phyloP scores from a whole-genome alignment of 2,888 invertebrate species.

The Melanophora roralis region DNA sequence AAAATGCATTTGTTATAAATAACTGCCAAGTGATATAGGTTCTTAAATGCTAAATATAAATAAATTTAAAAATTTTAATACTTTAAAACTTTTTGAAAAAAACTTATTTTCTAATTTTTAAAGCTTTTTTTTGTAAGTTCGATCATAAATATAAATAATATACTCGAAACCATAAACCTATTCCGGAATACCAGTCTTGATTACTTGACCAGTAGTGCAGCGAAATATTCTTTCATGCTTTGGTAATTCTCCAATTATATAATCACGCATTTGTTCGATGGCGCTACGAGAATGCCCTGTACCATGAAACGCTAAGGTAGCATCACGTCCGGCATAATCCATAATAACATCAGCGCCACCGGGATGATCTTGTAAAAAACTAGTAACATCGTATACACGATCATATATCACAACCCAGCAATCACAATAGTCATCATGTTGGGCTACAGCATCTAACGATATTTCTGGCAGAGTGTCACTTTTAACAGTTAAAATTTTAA shows the following conservation, averaged over 20 bases:
- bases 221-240: slow-evolving; percentile 85
- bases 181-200: slow-evolving; percentile 73
- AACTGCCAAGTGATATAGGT: background rate
- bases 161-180: slow-evolving; percentile 51
- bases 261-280: slow-evolving; percentile 82
- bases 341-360: slow-evolving; percentile 89
- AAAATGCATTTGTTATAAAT: slow-evolving; percentile 26
- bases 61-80: too few species aligned
- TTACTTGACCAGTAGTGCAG: slow-evolving; percentile 67
- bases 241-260: slow-evolving; percentile 87
- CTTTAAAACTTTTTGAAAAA: too few species aligned
- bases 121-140: background rate
- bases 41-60: too few species aligned
- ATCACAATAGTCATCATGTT: slow-evolving; percentile 84
- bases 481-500: slow-evolving; percentile 33
- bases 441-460: slow-evolving; percentile 85
- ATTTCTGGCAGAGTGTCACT: slow-evolving; percentile 76
- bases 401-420: slow-evolving; percentile 94
- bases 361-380: slow-evolving; percentile 87
- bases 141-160: background rate
- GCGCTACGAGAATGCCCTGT: slow-evolving; percentile 86
- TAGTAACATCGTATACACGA: slow-evolving; percentile 89
- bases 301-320: slow-evolving; percentile 88
- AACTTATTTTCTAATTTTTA: too few species aligned
- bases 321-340: slow-evolving; percentile 91